Conservation (phyloP, 1,140 invertebrate species). For the Anoplolepis gracilipes region DNA sequence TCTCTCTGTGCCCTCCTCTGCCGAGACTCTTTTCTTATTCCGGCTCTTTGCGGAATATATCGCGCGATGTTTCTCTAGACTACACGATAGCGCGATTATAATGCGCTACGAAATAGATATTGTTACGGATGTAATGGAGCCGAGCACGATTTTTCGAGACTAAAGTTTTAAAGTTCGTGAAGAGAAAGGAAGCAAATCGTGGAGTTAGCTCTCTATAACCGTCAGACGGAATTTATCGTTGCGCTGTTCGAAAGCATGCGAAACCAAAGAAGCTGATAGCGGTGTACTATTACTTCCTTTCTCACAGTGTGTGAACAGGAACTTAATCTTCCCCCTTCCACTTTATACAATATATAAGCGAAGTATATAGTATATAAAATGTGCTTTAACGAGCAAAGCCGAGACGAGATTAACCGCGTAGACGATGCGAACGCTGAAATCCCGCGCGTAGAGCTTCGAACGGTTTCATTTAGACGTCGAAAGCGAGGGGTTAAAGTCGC, state of each 20-base stretch:
- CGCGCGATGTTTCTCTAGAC: conserved; percentile 19
- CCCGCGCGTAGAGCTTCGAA: background rate
- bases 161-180: conserved; percentile 53
- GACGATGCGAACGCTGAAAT: background rate
- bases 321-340: conserved; percentile 40
- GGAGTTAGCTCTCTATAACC: conserved; percentile 45
- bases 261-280: conserved; percentile 61
- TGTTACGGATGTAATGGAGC: conserved; percentile 59
- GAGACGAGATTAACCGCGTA: conserved; percentile 41
- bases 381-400: conserved; percentile 45
- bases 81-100: conserved; percentile 48
- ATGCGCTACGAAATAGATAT: conserved; percentile 61
- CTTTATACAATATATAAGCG: too few relatives aligned
- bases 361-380: conserved; percentile 40
- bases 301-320: conserved; percentile 61
- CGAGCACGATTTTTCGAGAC: conserved; percentile 57
- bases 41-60: conserved; percentile 62
- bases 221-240: conserved; percentile 58
- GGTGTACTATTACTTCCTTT: conserved; percentile 63
- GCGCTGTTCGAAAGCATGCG: conserved; percentile 41
- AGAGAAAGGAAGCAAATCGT: conserved; percentile 28
- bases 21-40: conserved; percentile 49
- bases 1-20: conserved; percentile 41
- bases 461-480: conserved; percentile 29
- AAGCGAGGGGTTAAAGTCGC: conserved; percentile 40